These are phyloP conservation scores for Artibeus jamaicensis DNA, from an alignment of 2,797 vertebrate genomes.

Conservation along the genomic window DNA sequence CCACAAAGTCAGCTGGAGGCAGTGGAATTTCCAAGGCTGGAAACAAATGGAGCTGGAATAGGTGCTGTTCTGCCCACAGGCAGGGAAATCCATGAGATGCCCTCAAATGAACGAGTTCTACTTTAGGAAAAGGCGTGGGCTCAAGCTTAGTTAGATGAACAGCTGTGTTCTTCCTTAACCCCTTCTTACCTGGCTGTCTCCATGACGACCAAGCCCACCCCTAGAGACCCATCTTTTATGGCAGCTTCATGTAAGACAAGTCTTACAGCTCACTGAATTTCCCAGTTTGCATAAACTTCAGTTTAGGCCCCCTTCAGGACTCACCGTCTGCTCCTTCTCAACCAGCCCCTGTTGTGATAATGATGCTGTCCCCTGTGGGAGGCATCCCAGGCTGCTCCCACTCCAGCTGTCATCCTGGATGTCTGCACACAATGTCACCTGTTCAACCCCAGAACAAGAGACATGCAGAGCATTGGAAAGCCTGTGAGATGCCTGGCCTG, in stretches of 20 bases:
- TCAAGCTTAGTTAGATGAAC: neutral
- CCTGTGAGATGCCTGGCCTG: neutral
- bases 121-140: neutral
- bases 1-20: neutral
- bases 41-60: neutral
- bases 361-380: neutral
- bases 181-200: conserved; percentile 40
- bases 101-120: neutral
- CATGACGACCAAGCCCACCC: conserved; percentile 56
- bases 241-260: conserved; percentile 47
- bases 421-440: conserved; percentile 23
- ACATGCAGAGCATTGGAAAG: neutral
- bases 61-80: neutral
- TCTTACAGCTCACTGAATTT: conserved; percentile 45
- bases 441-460: neutral
- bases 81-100: neutral
- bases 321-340: conserved; percentile 54
- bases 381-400: conserved; percentile 2
- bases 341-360: neutral
- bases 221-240: conserved; percentile 34
- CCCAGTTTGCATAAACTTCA: conserved; percentile 49
- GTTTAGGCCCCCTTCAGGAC: conserved; percentile 62
- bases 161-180: conserved; percentile 25
- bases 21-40: neutral
- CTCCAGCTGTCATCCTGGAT: conserved; percentile 9